Evolutionary conservation across 2,113 vertebrate genomes (phyloP).

Genomic region (Apodemus sylvaticus): DNA sequence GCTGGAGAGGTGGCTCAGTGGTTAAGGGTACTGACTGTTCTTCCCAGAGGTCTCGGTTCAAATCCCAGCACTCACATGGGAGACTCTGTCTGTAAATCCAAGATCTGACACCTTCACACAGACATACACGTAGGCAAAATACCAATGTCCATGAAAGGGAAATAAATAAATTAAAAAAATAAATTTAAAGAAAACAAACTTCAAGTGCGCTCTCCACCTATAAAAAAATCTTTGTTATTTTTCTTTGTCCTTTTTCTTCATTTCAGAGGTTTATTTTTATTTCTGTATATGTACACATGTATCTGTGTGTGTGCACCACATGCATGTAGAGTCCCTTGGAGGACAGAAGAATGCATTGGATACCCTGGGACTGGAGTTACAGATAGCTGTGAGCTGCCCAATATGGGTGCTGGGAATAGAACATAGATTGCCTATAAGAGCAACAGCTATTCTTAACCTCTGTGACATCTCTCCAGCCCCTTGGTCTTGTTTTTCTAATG

Average conservation of each 20-base stretch:
- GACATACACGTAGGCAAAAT: too few species aligned
- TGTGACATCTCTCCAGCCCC: background rate
- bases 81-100: too few species aligned
- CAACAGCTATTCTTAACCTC: too few species aligned
- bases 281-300: background rate
- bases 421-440: background rate
- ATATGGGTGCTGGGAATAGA: background rate
- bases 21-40: too few species aligned
- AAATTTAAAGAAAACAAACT: background rate
- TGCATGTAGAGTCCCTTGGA: background rate
- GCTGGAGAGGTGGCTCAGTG: too few species aligned
- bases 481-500: constrained; percentile 66
- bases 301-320: too few species aligned
- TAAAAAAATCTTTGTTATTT: constrained; percentile 39
- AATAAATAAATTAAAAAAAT: too few species aligned
- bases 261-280: background rate
- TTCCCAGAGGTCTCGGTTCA: too few species aligned
- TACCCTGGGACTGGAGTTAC: background rate
- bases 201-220: constrained; percentile 52
- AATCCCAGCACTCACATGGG: too few species aligned
- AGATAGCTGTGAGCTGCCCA: background rate
- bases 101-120: too few species aligned
- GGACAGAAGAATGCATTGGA: too few species aligned
- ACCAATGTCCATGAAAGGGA: too few species aligned
- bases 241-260: background rate